Evolutionary conservation across 2,888 invertebrate genomes (phyloP), one percentile per base, ranked within the genome.

Genomic region (Erynnis tages): DNA sequence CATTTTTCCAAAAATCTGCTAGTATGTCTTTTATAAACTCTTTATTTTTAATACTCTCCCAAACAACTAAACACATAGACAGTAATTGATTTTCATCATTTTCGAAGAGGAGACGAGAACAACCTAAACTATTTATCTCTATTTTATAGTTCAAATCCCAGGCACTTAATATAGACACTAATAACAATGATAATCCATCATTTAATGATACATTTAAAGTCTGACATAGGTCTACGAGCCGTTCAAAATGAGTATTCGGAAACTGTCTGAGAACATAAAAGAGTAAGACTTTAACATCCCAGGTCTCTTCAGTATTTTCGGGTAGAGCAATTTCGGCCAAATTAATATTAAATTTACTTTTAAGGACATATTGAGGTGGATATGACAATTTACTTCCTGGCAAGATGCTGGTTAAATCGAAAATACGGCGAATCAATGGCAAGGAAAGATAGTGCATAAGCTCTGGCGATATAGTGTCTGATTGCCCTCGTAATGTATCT

Each of bases 1-100:
- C 90, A 59, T 81, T 86, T 67, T 80, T 85, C 85, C 90, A 90
- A 61, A 90, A 82, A 65, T 89, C 87, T 29, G 68, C 79, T 25
- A 90, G 69, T 53, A 88, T 69, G 53, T 88, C 86, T 57, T 65
- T 77, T 25, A 86, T 54, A 59, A 85, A 82, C 34, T 80, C 77
- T 69, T 79, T 88, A 49, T 75, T 76, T 30, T 78, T 74, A 56
- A 90, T 78, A 62, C 82, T 88, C 54, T 86, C 80, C 82, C 88
- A 85, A 58, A 90, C 68, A 25, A 71, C 58, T 38, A 71, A 64
- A 65, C 89, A 86, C 65, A 71, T 79, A n/a, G 65, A 53, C 19
- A 73, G 60, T 29, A 85, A 66, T 46, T 72, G 61, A 32, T 61
- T 71, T 58, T 77, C 76, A 53, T 82, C 69, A 37, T 76, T 77